Base-by-base conservation (phyloP, 2,113 vertebrate genomes). In the Picathartes gymnocephalus region DNA sequence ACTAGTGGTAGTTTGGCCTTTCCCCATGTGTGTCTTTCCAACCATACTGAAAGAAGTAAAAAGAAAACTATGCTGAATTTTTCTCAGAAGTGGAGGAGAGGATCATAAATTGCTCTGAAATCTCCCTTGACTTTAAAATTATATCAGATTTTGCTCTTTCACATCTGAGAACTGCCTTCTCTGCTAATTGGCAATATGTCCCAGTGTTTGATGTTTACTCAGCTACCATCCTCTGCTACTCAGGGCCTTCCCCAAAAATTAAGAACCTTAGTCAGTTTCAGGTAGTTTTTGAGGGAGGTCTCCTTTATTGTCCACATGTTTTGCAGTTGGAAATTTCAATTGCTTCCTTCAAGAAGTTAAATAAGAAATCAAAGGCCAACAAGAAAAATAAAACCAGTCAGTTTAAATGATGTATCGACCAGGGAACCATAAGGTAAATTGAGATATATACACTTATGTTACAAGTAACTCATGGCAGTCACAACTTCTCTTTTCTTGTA, bases 351-450 rank as follows among this genome's bases (percentile, higher is more conserved):
- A 62, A 90, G 86, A 96, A 81, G 74, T 90, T 90, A 93, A 94
- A 84, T 45, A 92, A 95, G 91, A 93, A 95, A 93, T 91, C 81
- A 87, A 95, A 95, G 57, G 61, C 73, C 89, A 95, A 89, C 28
- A 33, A 92, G 73, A 48, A 93, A 95, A 95, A 96, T 92, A 95
- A 93, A 95, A 87, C 4, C 44, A 86, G 86, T 84, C 89, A 87
- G 65, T 92, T 93, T 91, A 95, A 94, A 95, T 91, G 91, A 95
- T 81, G 65, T 65, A 93, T 87, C 18, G 16, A 96, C 89, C 83
- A 91, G 86, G 76, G 80, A 90, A 86, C 76, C 30, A 51, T 94
- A 93, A 93, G 73, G 48, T 64, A 95, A 95, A 92, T 89, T 92
- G 92, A 95, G 83, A 96, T 85, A 93, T 27, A 85, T 13, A 77